Evolutionary conservation across 2,113 vertebrate genomes (phyloP).

Genomic region (Ictalurus furcatus): DNA sequence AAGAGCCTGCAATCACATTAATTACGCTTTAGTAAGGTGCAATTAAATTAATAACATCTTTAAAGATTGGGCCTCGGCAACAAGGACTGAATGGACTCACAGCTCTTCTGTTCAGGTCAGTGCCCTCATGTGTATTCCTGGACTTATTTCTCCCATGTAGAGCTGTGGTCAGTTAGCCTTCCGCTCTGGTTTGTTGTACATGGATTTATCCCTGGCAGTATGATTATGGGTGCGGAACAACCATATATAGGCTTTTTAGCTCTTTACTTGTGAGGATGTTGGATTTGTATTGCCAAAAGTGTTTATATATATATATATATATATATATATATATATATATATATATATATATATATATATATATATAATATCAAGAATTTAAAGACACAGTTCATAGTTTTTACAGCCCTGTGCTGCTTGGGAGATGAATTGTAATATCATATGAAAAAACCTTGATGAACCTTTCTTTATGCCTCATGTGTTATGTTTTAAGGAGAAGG

Average conservation of each 20-base stretch:
- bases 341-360: too few species aligned
- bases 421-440: background rate
- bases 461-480: background rate
- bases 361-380: background rate
- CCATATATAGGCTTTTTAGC: background rate
- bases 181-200: background rate
- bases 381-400: background rate
- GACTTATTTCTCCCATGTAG: background rate
- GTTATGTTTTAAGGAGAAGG: background rate
- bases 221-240: background rate
- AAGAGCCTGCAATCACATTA: constrained; percentile 39
- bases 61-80: constrained; percentile 16
- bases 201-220: background rate
- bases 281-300: constrained; percentile 11
- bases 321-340: too few species aligned
- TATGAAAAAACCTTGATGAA: background rate
- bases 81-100: background rate
- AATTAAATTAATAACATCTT: constrained; percentile 49
- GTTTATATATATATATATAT: too few species aligned
- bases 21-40: constrained; percentile 39
- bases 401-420: background rate
- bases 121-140: constrained; percentile 11
- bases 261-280: constrained; percentile 1
- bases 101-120: background rate
- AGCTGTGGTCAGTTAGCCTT: background rate